Base-by-base conservation (phyloP, 2,797 vertebrate genomes). In the Poeciliopsis presidionis region DNA sequence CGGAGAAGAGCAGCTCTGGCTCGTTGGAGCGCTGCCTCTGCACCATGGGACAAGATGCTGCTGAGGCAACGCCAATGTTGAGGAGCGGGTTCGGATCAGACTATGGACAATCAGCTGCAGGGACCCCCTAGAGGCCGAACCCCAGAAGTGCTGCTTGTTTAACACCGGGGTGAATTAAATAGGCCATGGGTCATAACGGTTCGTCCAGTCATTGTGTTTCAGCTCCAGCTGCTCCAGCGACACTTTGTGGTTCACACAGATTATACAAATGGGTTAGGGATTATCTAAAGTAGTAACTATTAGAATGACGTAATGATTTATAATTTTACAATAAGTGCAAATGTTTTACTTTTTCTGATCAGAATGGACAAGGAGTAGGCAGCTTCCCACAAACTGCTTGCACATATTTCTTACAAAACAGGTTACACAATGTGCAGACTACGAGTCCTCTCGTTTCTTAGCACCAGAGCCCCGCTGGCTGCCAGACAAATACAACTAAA, bases 1-100 rank as follows among this genome's bases (percentile, higher is more conserved):
- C 93, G 81, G 92, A 51, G 90, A 49, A 80, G 89, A 90, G 93
- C 79, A 91, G 80, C 12, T 76, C n/a, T 22, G 16, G 9, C 1
- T 41, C 43, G 53, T 57, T 55, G 67, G 28, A 57, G 11, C 5
- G 53, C 67, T 46, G 76, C 49, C 67, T 45, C 20, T 33, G 67
- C 41, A 11, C 25, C 13, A 28, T 25, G 74, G 74, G 45, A 36
- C 67, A 46, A 72, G 67, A 59, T 72, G 30, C 67, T 59, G 25
- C 67, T 22, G n/a, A 74, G 36, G 6, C 9, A 20, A 20, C 53
- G 51, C 28, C 39, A 46, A 16, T n/a, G 55, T 55, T 39, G 65
- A 33, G 43, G 28, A 51, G 45, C 25, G 13, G 45, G 14, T 33
- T 51, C 16, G 16, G 45, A 25, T 33, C 20, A n/a, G 25, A 39